Percentiles rank a stretch among this genome's conserved stretches.
Evolutionary conservation across 2,113 vertebrate species (phyloP).

Genomic region (Rhodinocichla rosea): DNA sequence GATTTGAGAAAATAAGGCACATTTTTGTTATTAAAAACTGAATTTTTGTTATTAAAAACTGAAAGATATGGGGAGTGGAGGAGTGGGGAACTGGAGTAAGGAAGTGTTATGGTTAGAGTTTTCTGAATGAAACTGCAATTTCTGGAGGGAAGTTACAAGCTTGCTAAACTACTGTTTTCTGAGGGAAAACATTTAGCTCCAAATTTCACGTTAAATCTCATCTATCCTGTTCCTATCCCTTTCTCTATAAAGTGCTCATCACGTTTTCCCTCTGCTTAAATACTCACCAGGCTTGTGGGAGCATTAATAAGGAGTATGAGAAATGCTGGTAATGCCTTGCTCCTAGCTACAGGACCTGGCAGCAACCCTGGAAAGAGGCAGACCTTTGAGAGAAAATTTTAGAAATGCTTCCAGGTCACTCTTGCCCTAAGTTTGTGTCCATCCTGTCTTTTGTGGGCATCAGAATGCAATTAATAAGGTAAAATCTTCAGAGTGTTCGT

Average conservation of each 20-base stretch:
- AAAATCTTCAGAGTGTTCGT: not conserved
- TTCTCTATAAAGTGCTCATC: not conserved
- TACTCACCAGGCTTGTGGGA: not conserved
- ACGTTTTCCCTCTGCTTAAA: not conserved
- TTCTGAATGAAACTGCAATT: not conserved
- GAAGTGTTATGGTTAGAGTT: not conserved
- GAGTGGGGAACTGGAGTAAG: not conserved
- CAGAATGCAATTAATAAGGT: not conserved
- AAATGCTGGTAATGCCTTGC: not conserved
- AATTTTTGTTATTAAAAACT: not conserved
- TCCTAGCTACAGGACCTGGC: not conserved
- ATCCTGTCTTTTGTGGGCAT: not conserved
- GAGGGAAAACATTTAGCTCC: not conserved
- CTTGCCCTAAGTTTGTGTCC: not conserved
- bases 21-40: not conserved
- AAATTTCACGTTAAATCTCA: not conserved
- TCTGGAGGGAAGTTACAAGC: not conserved
- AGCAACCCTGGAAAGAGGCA: not conserved
- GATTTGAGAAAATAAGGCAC: not conserved
- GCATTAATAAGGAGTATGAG: not conserved
- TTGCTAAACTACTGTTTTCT: not conserved
- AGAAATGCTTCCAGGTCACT: not conserved
- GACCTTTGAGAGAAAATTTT: not conserved
- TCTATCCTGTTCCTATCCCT: not conserved
- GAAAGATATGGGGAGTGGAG: accelerated